A percentile compares a stretch with the other conserved stretches of the same genome.
Conservation (phyloP, 2,113 vertebrate species). For the Halcyon senegalensis region DNA sequence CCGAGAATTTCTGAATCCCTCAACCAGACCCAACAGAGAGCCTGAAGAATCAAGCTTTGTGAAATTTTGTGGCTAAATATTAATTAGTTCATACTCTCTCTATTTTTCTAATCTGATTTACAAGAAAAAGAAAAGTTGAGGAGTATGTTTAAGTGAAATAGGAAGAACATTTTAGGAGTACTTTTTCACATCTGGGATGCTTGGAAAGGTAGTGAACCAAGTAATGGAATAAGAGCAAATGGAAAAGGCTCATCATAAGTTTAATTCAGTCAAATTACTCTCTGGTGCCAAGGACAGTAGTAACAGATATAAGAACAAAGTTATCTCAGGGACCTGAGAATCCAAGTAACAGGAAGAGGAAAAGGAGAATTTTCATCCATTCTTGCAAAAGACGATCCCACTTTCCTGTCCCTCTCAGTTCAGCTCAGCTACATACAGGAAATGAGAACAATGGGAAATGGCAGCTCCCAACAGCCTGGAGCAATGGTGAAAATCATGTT, state of each 20-base stretch:
- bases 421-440: background rate
- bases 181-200: background rate
- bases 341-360: background rate
- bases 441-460: background rate
- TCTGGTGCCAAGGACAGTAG: background rate
- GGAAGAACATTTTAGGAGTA: background rate
- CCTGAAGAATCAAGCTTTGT: background rate
- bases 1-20: background rate
- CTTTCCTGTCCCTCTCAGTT: background rate
- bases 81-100: background rate
- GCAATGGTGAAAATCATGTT: fast-evolving
- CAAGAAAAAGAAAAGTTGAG: background rate
- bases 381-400: background rate
- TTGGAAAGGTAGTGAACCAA: background rate
- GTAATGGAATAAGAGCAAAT: background rate
- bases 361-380: background rate
- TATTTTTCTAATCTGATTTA: background rate
- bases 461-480: background rate
- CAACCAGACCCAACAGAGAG: background rate
- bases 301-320: background rate
- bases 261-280: background rate
- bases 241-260: background rate
- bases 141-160: background rate
- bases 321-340: background rate
- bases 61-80: background rate